These are phyloP conservation scores for Drosophila jambulina DNA, from an alignment of 1,140 invertebrate genomes.

Conservation along the genomic window DNA sequence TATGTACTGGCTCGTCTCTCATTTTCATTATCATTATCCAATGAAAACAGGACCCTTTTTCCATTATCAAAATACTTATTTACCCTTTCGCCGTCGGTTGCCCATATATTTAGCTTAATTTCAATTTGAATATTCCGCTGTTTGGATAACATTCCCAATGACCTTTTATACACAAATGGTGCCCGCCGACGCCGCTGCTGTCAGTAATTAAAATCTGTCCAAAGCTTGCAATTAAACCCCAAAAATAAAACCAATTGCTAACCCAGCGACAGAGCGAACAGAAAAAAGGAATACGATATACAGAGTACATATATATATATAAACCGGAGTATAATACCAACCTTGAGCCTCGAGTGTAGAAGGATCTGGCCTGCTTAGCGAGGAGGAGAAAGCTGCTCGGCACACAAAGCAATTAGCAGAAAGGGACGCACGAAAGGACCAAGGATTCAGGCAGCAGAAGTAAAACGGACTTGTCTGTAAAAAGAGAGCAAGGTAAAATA, in stretches of 20 bases:
- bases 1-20: neutral
- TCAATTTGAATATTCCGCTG: slow-evolving; percentile 44
- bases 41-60: slow-evolving; percentile 15
- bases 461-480: slow-evolving; percentile 42
- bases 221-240: slow-evolving; percentile 56
- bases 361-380: slow-evolving; percentile 57
- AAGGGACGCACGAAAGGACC: slow-evolving; percentile 67
- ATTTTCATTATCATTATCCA: slow-evolving; percentile 37
- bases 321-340: slow-evolving; percentile 37
- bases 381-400: slow-evolving; percentile 23
- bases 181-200: slow-evolving; percentile 10
- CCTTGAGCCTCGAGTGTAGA: slow-evolving; percentile 41
- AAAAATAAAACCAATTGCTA: slow-evolving; percentile 50
- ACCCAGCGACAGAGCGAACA: slow-evolving; percentile 38
- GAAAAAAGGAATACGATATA: slow-evolving; percentile 24
- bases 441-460: slow-evolving; percentile 38
- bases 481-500: slow-evolving; percentile 73
- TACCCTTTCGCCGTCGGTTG: slow-evolving; percentile 10
- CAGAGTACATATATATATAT: slow-evolving; percentile 41
- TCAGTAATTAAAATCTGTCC: slow-evolving; percentile 63
- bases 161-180: slow-evolving; percentile 31
- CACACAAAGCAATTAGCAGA: slow-evolving; percentile 77
- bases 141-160: slow-evolving; percentile 42
- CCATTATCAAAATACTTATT: slow-evolving; percentile 40
- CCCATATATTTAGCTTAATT: slow-evolving; percentile 39